phyloP scores from a whole-genome alignment of 2,113 vertebrate species.

The Tinamus guttatus region DNA sequence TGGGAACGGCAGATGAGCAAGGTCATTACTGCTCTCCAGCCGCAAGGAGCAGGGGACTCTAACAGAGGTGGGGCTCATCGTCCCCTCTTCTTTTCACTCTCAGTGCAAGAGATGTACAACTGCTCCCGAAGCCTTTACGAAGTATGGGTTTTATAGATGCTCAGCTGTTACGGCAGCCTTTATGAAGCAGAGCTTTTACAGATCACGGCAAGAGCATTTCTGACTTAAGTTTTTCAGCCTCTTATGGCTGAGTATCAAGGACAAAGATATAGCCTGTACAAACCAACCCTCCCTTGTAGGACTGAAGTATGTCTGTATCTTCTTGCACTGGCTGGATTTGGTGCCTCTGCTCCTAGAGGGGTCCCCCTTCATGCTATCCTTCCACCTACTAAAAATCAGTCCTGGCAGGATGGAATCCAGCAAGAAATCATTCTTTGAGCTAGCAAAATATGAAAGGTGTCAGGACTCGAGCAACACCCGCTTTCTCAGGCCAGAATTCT shows the following conservation, averaged over 20 bases:
- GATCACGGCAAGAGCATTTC: not conserved
- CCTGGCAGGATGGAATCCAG: not conserved
- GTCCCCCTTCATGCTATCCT: not conserved
- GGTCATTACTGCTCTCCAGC: not conserved
- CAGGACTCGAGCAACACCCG: not conserved
- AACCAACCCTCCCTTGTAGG: rapidly evolving
- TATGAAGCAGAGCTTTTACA: too few relatives aligned
- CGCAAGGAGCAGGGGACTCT: not conserved
- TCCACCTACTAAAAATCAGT: not conserved
- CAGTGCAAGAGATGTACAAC: not conserved
- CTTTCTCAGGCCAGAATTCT: not conserved
- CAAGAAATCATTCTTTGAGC: not conserved
- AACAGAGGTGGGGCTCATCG: not conserved
- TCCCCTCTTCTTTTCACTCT: not conserved
- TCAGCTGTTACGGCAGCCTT: not conserved
- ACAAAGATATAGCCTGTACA: not conserved
- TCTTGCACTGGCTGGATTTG: not conserved
- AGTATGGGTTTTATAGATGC: too few relatives aligned
- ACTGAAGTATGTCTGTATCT: not conserved
- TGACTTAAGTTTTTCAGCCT: not conserved
- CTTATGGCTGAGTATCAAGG: not conserved
- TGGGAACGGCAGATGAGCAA: not conserved
- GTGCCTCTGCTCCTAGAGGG: not conserved
- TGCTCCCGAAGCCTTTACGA: not conserved
- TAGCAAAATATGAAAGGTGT: not conserved